Base-by-base conservation (phyloP, 23 tunicate species). In the Oikopleura dioica region DNA sequence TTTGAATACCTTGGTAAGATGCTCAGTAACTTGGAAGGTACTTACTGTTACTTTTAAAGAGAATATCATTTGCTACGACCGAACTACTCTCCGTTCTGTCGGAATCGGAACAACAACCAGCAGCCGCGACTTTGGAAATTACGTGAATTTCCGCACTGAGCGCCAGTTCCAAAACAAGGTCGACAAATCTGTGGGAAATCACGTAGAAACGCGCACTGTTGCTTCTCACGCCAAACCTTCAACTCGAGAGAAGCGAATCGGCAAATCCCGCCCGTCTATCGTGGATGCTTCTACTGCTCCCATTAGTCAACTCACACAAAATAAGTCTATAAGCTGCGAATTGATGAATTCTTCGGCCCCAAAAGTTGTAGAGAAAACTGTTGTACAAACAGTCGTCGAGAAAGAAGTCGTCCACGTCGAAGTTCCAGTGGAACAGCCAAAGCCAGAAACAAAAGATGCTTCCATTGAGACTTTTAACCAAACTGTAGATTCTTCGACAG, bases 1-100 rank as follows among this genome's bases (percentile, higher is more conserved):
- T 63, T 63, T 63, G 72, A 63, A 63, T 63, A 63, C 26, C 29
- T 63, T n/a, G n/a, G n/a, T n/a, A n/a, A n/a, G n/a, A n/a, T n/a
- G n/a, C n/a, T n/a, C n/a, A n/a, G n/a, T n/a, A n/a, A n/a, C n/a
- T n/a, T n/a, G n/a, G n/a, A n/a, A n/a, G n/a, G n/a, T n/a, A n/a
- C n/a, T n/a, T n/a, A n/a, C n/a, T n/a, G n/a, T n/a, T n/a, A n/a
- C n/a, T n/a, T n/a, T n/a, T n/a, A n/a, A n/a, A 24, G 72, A 63
- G 29, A 63, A 63, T 63, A 63, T 63, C 26, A 63, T 63, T 63
- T 63, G 72, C 26, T 63, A 63, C 33, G 72, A 63, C 26, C 29
- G 33, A 63, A 63, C 72, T 2, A 12, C 30, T 28, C 33, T 63
- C 4, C 16, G 72, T 2, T 12, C 30, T 31, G 72, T 63, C 26